Conservation (phyloP, 2,797 vertebrate genomes). For the Hylomyscus alleni region DNA sequence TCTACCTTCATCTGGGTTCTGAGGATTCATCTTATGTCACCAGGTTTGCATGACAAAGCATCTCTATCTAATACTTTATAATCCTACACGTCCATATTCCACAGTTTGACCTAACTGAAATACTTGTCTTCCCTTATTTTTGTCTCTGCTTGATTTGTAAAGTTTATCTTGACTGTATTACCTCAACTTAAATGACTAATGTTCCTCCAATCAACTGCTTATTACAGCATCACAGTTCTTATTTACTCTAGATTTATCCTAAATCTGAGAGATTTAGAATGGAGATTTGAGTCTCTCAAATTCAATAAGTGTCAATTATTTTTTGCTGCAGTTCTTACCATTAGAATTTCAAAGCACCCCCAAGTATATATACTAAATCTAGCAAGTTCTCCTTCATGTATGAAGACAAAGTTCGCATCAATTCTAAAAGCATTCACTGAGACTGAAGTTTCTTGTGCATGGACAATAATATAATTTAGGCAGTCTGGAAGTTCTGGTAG, state of each 20-base stretch:
- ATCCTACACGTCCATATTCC: not conserved
- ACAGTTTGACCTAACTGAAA: not conserved
- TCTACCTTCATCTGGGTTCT: not conserved
- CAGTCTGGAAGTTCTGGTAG: not conserved
- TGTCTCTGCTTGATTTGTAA: not conserved
- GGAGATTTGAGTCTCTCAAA: not conserved
- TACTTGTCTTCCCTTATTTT: not conserved
- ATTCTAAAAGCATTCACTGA: not conserved
- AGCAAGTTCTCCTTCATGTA: not conserved
- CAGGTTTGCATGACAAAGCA: no score
- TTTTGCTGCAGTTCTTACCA: not conserved
- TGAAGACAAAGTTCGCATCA: not conserved
- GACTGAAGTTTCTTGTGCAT: not conserved
- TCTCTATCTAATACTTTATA: not conserved
- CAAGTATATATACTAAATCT: not conserved
- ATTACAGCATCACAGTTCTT: not conserved
- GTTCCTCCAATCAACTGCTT: not conserved
- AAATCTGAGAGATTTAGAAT: not conserved
- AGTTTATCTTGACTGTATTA: not conserved
- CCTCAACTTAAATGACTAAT: not conserved
- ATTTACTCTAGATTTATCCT: not conserved
- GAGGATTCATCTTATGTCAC: no score
- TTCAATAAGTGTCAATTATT: rapidly evolving
- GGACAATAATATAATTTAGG: not conserved
- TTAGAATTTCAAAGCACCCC: not conserved